phyloP scores from a whole-genome alignment of 2,888 invertebrate genomes.

The Harpalus rufipes region DNA sequence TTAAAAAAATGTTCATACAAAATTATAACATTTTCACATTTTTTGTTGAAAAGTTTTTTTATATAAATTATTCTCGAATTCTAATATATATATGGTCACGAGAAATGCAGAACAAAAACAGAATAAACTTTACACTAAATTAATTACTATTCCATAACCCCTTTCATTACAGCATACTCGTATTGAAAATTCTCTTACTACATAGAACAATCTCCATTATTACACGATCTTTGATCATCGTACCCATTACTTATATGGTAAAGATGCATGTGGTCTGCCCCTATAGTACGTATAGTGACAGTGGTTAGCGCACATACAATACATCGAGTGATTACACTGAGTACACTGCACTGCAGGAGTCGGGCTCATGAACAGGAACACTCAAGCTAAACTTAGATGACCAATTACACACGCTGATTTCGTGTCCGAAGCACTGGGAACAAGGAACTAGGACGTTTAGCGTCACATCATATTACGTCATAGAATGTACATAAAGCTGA shows the following conservation, averaged over 20 bases:
- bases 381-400: constrained; percentile 62
- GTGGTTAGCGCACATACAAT: background rate
- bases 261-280: background rate
- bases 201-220: constrained; percentile 2
- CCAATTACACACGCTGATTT: constrained; percentile 57
- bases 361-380: constrained; percentile 31
- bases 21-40: too few relatives aligned
- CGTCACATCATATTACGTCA: background rate
- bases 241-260: background rate
- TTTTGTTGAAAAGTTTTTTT: too few relatives aligned
- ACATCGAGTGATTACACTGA: background rate
- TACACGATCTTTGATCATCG: background rate
- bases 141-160: background rate
- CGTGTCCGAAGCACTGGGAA: background rate
- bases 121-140: background rate
- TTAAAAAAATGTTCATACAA: too few relatives aligned
- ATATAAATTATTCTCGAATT: too few relatives aligned
- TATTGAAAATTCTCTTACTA: background rate
- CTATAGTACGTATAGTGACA: background rate
- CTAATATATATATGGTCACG: too few relatives aligned
- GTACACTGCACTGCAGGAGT: constrained; percentile 20
- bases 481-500: background rate
- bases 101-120: too few relatives aligned
- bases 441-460: background rate
- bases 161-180: background rate